Conservation (phyloP, 1,140 invertebrate species). For the Brachionus koreanus region DNA sequence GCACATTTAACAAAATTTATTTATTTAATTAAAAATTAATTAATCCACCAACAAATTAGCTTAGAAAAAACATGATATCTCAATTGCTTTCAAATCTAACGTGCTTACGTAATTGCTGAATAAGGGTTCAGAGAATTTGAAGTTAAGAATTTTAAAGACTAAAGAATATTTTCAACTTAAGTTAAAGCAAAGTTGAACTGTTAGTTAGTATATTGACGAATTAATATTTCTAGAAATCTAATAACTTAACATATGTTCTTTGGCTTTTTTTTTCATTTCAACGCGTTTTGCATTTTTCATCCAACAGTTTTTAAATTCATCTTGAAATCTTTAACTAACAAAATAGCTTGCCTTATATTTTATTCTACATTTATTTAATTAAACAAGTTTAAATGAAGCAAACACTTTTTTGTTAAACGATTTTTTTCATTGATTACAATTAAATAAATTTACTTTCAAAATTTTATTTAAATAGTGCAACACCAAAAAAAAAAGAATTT, state of each 20-base stretch:
- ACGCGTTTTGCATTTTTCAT: background rate
- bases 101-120: background rate
- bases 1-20: background rate
- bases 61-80: background rate
- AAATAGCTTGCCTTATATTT: background rate
- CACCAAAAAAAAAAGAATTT: too few relatives aligned
- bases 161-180: background rate
- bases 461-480: too few relatives aligned
- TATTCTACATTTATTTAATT: background rate
- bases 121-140: background rate
- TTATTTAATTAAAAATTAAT: background rate
- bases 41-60: slow-evolving; percentile 1
- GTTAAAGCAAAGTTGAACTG: background rate
- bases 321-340: background rate
- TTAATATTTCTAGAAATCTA: background rate
- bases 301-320: background rate
- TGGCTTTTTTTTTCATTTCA: background rate
- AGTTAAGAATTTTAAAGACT: background rate
- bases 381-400: background rate
- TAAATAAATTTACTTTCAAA: background rate
- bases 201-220: background rate
- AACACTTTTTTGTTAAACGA: background rate
- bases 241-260: background rate
- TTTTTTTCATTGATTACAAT: background rate
- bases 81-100: background rate